Evolutionary conservation across 2,888 invertebrate genomes (phyloP), one percentile per base, ranked within the genome.

Genomic region (Dorcus parallelipipedus): DNA sequence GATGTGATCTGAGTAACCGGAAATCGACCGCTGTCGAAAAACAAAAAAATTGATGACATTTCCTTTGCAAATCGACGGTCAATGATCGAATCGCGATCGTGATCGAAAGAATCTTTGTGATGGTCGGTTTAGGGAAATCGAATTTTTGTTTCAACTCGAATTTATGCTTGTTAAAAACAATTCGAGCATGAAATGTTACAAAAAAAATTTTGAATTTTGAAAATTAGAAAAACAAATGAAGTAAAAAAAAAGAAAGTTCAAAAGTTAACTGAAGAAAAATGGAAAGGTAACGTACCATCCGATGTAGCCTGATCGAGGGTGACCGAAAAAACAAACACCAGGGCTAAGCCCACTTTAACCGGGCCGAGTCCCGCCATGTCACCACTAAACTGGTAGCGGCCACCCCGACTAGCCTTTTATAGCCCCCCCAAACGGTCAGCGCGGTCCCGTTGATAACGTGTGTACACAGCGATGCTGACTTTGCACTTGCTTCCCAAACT

Each of bases 321-420:
- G 50, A 69, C 58, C 61, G 73, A 68, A 67, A 73, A 66, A 63
- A 74, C 67, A 56, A 74, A 62, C 55, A 69, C 69, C 61, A 74
- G 71, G 70, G 72, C 71, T 58, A 72, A 63, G 70, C 71, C 73
- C 70, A 67, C 64, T 58, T 61, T 65, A 49, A 66, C 58, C 60
- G 69, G 69, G 67, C 67, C 67, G 61, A 65, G 70, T 68, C 69
- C 66, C 67, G 69, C 71, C 74, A 74, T 73, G 64, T 67, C 52
- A 56, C 59, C 63, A 63, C 59, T 53, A 65, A 70, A 73, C 73
- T 73, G 68, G 60, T 52, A 23, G 49, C 55, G 58, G 55, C 63
- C 62, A 67, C 62, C 63, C 64, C 53, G 53, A 61, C 61, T 60
- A 63, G 56, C 58, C 62, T 69, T 71, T 66, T 72, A 72, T 72